phyloP scores from a whole-genome alignment of 23 tunicate genomes.

The Halocynthia aurantium region DNA sequence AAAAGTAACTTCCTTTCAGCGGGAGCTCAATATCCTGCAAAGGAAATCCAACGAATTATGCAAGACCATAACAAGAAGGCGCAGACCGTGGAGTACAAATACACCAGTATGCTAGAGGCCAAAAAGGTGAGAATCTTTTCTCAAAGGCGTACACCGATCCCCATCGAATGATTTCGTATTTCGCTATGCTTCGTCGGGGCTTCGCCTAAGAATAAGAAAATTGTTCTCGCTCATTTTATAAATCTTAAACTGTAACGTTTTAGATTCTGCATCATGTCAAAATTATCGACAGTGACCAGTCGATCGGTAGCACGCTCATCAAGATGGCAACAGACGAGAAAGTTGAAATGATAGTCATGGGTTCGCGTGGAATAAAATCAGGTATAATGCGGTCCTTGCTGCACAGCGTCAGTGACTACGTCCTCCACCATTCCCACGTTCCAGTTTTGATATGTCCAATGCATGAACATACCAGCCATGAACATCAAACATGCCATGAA shows the following conservation, averaged over 20 bases:
- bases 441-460: constrained; percentile 40
- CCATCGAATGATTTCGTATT: too few relatives aligned
- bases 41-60: constrained; percentile 44
- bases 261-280: constrained; percentile 37
- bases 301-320: constrained; percentile 35
- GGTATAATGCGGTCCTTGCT: constrained; percentile 36
- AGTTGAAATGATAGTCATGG: constrained; percentile 43
- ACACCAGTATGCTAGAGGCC: constrained; percentile 20
- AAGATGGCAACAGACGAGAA: constrained; percentile 42
- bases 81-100: constrained; percentile 33
- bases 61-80: constrained; percentile 42
- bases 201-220: too few relatives aligned
- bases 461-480: background rate
- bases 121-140: constrained; percentile 18
- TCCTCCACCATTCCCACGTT: constrained; percentile 43
- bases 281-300: constrained; percentile 48
- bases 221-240: too few relatives aligned
- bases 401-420: constrained; percentile 54
- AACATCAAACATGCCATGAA: too few relatives aligned
- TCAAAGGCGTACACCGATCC: too few relatives aligned
- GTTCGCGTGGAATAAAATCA: constrained; percentile 30
- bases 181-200: too few relatives aligned
- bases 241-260: background rate
- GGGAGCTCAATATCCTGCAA: constrained; percentile 44
- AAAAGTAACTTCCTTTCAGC: constrained; percentile 9